Evolutionary conservation across 2,113 vertebrate species (phyloP), one percentile per base, ranked within the genome.

Genomic region (Spheniscus mendiculus): DNA sequence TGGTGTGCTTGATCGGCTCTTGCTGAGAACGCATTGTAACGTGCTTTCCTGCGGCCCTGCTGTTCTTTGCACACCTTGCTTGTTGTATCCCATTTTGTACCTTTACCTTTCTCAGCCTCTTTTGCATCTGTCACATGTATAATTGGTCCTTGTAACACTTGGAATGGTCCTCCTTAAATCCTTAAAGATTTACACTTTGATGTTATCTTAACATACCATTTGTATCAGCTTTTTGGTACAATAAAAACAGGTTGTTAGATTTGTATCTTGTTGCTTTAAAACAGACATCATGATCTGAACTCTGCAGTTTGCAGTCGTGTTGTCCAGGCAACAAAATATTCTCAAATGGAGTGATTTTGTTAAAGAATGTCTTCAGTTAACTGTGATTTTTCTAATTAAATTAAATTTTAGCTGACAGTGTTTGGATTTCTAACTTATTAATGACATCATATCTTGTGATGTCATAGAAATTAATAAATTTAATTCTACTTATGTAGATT

Each of bases 111-210:
- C 47, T 9, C 63, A 10, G 1, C 49, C 47, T 20, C 69, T 34
- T 23, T 4, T 23, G 9, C 30, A 2, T 26, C 73, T 4, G 14
- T 34, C 26, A 1, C 4, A 0, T 2, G 0, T 6, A 0, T 14
- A 9, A 20, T 11, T 27, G 36, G 32, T 42, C 65, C 15, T 16
- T 3, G 1, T 1, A 19, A 5, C 18, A 0, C 50, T 45, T 27
- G 2, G 21, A 32, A 6, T 3, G 29, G 36, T 21, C 40, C 42
- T 52, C 34, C 65, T 49, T 9, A 22, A 36, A 9, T 19, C 58
- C 63, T 8, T 5, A 5, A 15, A 55, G 56, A 15, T 32, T 23
- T 15, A 2, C 15, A 0, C 56, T 47, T 17, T 17, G 40, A 3
- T 42, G 56, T 40, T n/a, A 8, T 22, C 78, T 36, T 5, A 29